Evolutionary conservation across 2,888 invertebrate genomes (phyloP).

Genomic region (Dexiosoma caninum): DNA sequence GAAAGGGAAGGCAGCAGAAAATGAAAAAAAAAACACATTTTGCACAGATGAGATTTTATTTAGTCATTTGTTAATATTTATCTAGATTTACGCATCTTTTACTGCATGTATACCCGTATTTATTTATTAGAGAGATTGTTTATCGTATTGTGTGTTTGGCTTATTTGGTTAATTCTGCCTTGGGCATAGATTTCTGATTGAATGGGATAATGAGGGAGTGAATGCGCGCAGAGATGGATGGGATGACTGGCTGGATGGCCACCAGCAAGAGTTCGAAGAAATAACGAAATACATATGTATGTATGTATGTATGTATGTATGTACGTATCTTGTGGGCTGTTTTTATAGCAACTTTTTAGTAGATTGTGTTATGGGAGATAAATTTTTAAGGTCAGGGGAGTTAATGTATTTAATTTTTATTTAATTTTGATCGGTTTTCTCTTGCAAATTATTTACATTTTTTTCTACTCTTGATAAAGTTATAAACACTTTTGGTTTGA

Average conservation of each 20-base stretch:
- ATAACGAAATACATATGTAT: no score
- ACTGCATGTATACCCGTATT: conserved; percentile 31
- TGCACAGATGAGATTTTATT: background rate
- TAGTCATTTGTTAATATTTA: conserved; percentile 50
- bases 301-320: background rate
- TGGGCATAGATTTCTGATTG: background rate
- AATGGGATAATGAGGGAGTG: background rate
- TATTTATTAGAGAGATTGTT: conserved; percentile 36
- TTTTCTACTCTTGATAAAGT: conserved; percentile 32
- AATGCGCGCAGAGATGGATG: background rate
- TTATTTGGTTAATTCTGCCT: no score
- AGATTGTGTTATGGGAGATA: no score
- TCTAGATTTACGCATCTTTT: conserved; percentile 45
- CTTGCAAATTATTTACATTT: background rate
- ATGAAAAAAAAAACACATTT: no score
- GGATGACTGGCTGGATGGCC: background rate
- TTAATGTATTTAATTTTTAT: conserved; percentile 9
- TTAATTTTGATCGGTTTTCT: background rate
- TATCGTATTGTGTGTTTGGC: background rate
- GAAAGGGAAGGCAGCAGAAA: background rate
- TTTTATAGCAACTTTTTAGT: no score
- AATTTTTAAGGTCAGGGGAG: conserved; percentile 19
- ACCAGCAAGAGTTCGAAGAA: background rate
- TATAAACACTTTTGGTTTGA: conserved; percentile 23
- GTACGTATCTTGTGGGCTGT: background rate